Conservation (phyloP, 2,113 vertebrate species). For the Verasper variegatus region DNA sequence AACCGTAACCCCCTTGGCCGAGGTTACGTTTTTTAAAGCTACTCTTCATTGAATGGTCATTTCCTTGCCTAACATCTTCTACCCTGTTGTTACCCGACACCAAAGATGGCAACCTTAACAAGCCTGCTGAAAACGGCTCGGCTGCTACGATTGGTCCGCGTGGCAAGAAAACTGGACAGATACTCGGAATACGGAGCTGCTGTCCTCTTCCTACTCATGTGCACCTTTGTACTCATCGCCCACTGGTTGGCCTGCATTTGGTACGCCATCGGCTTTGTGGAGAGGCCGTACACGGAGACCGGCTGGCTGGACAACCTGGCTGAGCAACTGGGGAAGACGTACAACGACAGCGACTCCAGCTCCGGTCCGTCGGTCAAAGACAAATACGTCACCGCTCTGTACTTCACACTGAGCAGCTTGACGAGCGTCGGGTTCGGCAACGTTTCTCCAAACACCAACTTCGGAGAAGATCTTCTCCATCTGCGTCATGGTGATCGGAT, state of each 20-base stretch:
- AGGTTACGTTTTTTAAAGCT: too few species aligned
- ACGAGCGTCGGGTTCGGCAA: conserved; percentile 98
- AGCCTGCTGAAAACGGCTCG: conserved; percentile 94
- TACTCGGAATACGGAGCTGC: conserved; percentile 93
- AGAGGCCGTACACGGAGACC: conserved; percentile 94
- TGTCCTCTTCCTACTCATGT: conserved; percentile 93
- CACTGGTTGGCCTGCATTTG: conserved; percentile 96
- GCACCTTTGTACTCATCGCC: conserved; percentile 92
- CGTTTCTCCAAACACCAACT: conserved; percentile 97
- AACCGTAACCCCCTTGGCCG: too few species aligned
- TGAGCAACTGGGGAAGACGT: conserved; percentile 91
- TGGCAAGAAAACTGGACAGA: conserved; percentile 91
- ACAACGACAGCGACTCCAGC: conserved; percentile 88
- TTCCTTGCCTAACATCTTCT: conserved; percentile 24
- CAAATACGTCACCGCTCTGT: conserved; percentile 96
- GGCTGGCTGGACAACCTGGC: conserved; percentile 97
- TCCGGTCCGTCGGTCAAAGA: conserved; percentile 95
- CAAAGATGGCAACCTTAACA: conserved; percentile 86
- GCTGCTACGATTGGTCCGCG: conserved; percentile 90
- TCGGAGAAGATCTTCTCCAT: conserved; percentile 99
- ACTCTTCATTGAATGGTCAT: neutral
- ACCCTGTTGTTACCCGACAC: conserved; percentile 53
- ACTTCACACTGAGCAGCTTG: conserved; percentile 99
- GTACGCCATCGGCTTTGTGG: conserved; percentile 94
- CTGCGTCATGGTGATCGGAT: conserved; percentile 98